Evolutionary conservation across 2,113 vertebrate species (phyloP).

Genomic region (Centropus unirufus): DNA sequence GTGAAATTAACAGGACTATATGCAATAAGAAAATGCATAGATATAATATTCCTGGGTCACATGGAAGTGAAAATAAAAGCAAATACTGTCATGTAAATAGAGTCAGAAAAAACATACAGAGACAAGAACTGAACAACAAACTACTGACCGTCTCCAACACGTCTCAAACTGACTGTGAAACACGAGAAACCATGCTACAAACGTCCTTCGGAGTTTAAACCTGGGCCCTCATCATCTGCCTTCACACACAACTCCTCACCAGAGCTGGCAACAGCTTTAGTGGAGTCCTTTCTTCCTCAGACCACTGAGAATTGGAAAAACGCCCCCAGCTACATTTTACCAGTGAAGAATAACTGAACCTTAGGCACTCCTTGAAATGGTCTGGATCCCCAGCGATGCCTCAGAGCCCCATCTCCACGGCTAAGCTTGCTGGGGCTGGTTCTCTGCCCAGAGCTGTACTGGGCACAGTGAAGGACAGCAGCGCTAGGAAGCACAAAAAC

Average conservation of each 20-base stretch:
- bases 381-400: fast-evolving
- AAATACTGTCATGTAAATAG: background rate
- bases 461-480: fast-evolving
- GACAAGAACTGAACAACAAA: background rate
- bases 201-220: background rate
- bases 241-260: fast-evolving
- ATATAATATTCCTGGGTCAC: background rate
- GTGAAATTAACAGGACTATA: background rate
- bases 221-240: background rate
- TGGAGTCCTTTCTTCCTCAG: background rate
- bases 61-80: background rate
- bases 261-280: fast-evolving
- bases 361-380: background rate
- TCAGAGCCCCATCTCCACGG: background rate
- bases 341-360: background rate
- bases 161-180: background rate
- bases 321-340: background rate
- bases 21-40: background rate
- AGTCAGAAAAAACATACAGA: background rate
- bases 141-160: background rate
- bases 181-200: background rate
- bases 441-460: background rate
- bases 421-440: background rate
- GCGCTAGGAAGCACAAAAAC: background rate
- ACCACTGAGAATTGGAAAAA: background rate